phyloP scores from a whole-genome alignment of 2,113 vertebrate species.

The Toxostoma redivivum region DNA sequence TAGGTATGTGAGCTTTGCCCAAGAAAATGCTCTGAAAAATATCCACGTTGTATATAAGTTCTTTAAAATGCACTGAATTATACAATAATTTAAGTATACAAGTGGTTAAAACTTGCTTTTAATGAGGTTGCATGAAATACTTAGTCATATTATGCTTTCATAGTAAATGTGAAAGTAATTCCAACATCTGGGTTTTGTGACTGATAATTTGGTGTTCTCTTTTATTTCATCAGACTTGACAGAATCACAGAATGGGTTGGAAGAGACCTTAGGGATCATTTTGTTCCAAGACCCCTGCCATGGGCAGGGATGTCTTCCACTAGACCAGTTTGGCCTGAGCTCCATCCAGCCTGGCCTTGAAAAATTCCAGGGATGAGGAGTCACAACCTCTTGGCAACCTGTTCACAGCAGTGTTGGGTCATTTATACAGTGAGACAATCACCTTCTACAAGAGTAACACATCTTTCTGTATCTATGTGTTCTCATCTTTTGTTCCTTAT shows the following conservation, averaged over 20 bases:
- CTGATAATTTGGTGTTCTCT: not conserved
- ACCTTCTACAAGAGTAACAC: not conserved
- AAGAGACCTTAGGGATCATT: not conserved
- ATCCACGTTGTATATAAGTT: not conserved
- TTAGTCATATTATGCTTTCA: not conserved
- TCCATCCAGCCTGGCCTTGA: not conserved
- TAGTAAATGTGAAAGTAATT: not conserved
- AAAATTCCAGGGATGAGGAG: not conserved
- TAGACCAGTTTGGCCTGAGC: not conserved
- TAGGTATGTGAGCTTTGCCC: not conserved
- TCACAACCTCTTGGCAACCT: not conserved
- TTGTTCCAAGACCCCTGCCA: not conserved
- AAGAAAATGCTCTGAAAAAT: not conserved
- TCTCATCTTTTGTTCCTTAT: not conserved
- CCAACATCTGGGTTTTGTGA: not conserved
- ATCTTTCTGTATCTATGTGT: not conserved
- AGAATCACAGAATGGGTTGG: not conserved
- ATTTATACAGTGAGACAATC: not conserved
- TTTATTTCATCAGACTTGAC: not conserved
- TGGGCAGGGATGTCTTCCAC: not conserved
- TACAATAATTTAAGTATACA: not conserved
- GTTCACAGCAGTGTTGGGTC: not conserved
- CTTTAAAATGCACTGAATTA: not conserved
- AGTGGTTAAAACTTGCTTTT: not conserved
- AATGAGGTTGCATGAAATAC: not conserved